Evolutionary conservation across 1,140 invertebrate genomes (phyloP), one percentile per base, ranked within the genome.

Genomic region (Plodia interpunctella): DNA sequence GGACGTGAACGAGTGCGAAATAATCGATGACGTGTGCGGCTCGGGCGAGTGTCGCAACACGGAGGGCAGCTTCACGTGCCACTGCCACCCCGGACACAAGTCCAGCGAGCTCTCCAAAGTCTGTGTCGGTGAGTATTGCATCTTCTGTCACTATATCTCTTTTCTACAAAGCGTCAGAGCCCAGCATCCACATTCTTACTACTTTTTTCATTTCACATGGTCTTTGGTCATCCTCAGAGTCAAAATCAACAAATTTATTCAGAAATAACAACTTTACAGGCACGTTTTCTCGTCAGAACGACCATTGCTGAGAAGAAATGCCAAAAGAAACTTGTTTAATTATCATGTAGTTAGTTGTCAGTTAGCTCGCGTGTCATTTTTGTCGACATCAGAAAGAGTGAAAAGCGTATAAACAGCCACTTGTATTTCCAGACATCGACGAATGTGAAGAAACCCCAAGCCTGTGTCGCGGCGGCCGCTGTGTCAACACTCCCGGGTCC

Each of bases 1-100:
- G 94, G 96, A 97, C 80, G 96, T 97, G 76, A 94, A 98, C 78
- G 96, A 98, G 81, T 98, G 96, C 78, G 93, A 92, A 71, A 97
- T 97, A 25, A 95, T 96, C 52, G 93, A 92, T 65, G 95, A 94
- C 49, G 94, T 97, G 17, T 97, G 96, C 87, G 95, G 95, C 0
- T 94, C 95, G 70, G 96, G 96, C 19, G 93, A 93, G 8, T 98
- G 96, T 83, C 91, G 92, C 60, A 97, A 97, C 83, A 94, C 93
- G 5, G 94, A 95, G 35, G 96, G 96, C 6, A 92, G 93, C 73
- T 98, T 97, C 86, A 91, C 92, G 13, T 98, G 96, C 83, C 92
- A 94, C 51, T 97, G 96, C 86, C 92, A 93, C 65, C 87, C 92
- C 49, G 96, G 96, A 2, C 97, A 93, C 79, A 91, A 93, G 57